Conservation (phyloP, 2,888 invertebrate species). For the Lingula anatina region DNA sequence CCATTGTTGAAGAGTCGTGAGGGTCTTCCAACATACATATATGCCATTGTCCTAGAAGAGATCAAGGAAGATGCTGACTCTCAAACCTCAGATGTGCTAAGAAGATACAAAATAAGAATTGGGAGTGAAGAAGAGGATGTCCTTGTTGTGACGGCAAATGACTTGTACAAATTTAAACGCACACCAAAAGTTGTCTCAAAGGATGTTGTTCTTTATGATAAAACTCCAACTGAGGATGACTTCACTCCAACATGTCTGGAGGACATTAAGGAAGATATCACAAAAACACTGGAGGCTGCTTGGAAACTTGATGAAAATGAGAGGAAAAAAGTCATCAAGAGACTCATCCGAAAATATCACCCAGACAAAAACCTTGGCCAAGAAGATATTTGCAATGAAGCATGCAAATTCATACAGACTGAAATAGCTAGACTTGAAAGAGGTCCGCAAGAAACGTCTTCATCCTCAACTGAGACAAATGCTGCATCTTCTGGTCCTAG, state of each 20-base stretch:
- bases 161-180: conserved; percentile 15
- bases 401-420: conserved; percentile 17
- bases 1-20: conserved; percentile 1
- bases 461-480: too few relatives aligned
- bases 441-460: conserved; percentile 8
- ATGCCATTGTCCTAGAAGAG: conserved; percentile 8
- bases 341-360: conserved; percentile 21
- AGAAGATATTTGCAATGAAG: conserved; percentile 14
- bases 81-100: too few relatives aligned
- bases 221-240: too few relatives aligned
- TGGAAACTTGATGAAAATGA: conserved; percentile 12
- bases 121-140: too few relatives aligned
- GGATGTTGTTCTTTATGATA: too few relatives aligned
- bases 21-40: conserved; percentile 5
- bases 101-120: too few relatives aligned
- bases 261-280: too few relatives aligned
- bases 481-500: conserved; percentile 9
- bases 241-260: too few relatives aligned
- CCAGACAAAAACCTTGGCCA: conserved; percentile 20
- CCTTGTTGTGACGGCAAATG: conserved; percentile 4
- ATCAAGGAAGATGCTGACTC: too few relatives aligned
- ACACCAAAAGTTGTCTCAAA: too few relatives aligned
- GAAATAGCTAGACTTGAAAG: conserved; percentile 12
- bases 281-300: too few relatives aligned
- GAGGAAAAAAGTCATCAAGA: conserved; percentile 14